Conservation (phyloP, 2,113 vertebrate species). For the Pseudopipra pipra region DNA sequence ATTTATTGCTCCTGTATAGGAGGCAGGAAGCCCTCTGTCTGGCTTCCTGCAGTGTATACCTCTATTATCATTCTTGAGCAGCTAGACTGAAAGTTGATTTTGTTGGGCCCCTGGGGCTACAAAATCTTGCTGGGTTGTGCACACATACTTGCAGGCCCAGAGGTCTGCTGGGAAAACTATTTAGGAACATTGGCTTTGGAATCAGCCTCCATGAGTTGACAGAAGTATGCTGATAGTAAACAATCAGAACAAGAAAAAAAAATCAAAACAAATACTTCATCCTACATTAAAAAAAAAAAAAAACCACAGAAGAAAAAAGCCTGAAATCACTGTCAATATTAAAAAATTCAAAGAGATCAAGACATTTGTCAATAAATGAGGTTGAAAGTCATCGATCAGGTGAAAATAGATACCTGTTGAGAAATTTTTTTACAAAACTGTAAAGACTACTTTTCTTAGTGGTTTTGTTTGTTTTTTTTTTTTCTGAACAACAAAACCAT, state of each 20-base stretch:
- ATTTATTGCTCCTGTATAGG: background rate
- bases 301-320: too few relatives aligned
- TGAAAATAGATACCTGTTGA: background rate
- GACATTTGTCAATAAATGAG: rapidly evolving
- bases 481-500: background rate
- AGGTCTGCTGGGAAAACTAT: background rate
- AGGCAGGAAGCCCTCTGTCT: conserved; percentile 13
- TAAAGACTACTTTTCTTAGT: background rate
- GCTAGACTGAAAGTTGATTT: background rate
- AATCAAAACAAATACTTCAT: background rate
- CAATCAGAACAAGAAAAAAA: background rate
- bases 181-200: background rate
- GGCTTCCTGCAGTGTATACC: background rate
- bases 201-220: background rate
- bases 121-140: background rate
- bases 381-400: background rate
- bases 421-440: background rate
- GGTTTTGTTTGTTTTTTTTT: background rate
- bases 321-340: background rate
- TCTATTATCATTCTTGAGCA: background rate
- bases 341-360: background rate
- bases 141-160: background rate
- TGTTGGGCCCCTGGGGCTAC: background rate
- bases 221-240: background rate
- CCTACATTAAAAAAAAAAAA: background rate